Evolutionary conservation across 2,797 vertebrate species (phyloP), one percentile per base, ranked within the genome.

Genomic region (Artibeus jamaicensis): DNA sequence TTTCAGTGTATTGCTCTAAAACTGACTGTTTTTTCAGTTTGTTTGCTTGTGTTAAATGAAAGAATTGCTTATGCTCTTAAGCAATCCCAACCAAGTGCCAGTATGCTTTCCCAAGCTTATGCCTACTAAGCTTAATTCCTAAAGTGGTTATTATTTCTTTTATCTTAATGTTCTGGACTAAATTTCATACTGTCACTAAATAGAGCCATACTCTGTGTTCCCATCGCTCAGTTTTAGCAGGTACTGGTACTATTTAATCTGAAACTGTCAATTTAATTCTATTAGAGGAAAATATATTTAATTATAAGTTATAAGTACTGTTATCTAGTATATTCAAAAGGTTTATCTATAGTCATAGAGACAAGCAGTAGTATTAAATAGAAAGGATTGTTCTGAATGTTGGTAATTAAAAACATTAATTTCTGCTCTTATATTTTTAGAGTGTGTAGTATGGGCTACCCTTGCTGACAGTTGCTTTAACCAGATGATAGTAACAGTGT

Each of bases 241-340:
- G 26, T 83, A 76, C 44, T 26, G 44, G 21, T 68, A 24, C 11
- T 21, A 1, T 94, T 97, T 92, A 89, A 94, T 93, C 92, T 96
- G 87, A 92, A 97, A 86, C 9, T 86, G 94, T 93, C 97, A 73
- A 89, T 74, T 12, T 92, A 5, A 94, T 74, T 97, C 5, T 59
- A 34, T 81, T 53, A 79, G 46, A 86, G 97, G 46, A 67, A 96
- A 96, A 91, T 50, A 1, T 10, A 76, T 94, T 96, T 93, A 95
- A 95, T 83, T 90, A 73, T 21, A 57, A 79, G 48, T 55, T 83
- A 68, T 4, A 79, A n/a, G 62, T 9, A 1, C 67, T 91, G 50
- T 82, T 92, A 89, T 92, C 87, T 67, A 3, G 53, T 91, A 11
- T 74, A 15, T 57, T 96, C 55, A 96, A 83, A n/a, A 73, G 5